phyloP scores from a whole-genome alignment of 2,113 vertebrate species.

The Urocolius indicus region DNA sequence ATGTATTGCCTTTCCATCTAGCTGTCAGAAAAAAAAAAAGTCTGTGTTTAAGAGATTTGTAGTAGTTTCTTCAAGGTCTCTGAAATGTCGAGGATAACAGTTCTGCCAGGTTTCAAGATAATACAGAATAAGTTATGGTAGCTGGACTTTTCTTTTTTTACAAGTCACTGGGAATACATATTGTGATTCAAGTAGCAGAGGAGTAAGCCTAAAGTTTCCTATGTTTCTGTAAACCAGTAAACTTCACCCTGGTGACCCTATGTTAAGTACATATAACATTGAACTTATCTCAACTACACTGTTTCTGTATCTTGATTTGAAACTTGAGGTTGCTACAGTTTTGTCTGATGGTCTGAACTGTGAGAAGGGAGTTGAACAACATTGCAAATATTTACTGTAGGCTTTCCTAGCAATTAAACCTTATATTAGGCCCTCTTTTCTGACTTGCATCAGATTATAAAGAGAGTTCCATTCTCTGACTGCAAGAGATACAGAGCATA shows the following conservation, averaged over 20 bases:
- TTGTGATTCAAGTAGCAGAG: neutral
- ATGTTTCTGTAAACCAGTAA: neutral
- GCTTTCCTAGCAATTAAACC: conserved; percentile 18
- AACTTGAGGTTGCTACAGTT: neutral
- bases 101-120: neutral
- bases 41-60: neutral
- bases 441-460: neutral
- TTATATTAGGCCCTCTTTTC: neutral
- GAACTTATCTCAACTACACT: neutral
- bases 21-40: neutral
- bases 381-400: conserved; percentile 31
- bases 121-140: neutral
- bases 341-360: neutral
- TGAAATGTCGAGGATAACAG: neutral
- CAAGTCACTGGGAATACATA: neutral
- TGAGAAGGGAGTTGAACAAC: neutral
- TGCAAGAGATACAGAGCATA: neutral
- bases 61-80: neutral
- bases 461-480: neutral
- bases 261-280: neutral
- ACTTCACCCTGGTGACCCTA: neutral
- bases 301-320: neutral
- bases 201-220: neutral
- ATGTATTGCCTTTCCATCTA: neutral
- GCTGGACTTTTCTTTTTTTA: neutral